Evolutionary conservation across 2,888 invertebrate species (phyloP).

Genomic region (Galerucella calmariensis): DNA sequence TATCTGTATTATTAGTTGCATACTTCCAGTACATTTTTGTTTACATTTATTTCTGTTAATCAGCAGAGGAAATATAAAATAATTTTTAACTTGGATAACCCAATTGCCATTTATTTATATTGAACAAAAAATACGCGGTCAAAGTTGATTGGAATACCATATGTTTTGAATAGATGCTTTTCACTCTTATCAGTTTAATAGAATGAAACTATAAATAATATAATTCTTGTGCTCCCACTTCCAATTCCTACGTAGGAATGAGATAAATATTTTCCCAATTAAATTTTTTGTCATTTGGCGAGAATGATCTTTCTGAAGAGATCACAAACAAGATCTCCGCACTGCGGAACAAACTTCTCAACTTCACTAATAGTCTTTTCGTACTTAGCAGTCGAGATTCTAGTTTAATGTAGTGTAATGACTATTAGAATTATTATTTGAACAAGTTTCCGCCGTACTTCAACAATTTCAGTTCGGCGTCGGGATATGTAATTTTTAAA

Average conservation of each 20-base stretch:
- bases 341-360: slow-evolving; percentile 43
- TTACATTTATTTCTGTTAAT: no score
- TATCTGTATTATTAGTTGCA: no score
- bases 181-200: no score
- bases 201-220: no score
- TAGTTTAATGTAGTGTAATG: slow-evolving; percentile 46
- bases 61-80: no score
- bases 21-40: no score
- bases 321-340: slow-evolving; percentile 36
- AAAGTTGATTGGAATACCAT: no score
- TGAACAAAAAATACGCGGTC: no score
- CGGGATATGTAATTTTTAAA: slow-evolving; percentile 25
- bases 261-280: slow-evolving; percentile 22
- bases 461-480: slow-evolving; percentile 27
- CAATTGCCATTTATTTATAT: no score
- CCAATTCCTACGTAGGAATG: background rate
- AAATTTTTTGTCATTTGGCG: slow-evolving; percentile 22
- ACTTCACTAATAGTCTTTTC: slow-evolving; percentile 45
- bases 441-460: slow-evolving; percentile 37
- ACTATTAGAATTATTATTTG: slow-evolving; percentile 44
- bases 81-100: no score
- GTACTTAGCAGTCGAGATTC: slow-evolving; percentile 44
- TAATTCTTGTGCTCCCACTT: no score
- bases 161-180: no score
- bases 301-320: slow-evolving; percentile 27